A percentile compares a stretch with the other conserved stretches of the same genome.
Evolutionary conservation across 92 coral and sea anemone genomes (phyloP).

Genomic region (Zoanthus solanderi): DNA sequence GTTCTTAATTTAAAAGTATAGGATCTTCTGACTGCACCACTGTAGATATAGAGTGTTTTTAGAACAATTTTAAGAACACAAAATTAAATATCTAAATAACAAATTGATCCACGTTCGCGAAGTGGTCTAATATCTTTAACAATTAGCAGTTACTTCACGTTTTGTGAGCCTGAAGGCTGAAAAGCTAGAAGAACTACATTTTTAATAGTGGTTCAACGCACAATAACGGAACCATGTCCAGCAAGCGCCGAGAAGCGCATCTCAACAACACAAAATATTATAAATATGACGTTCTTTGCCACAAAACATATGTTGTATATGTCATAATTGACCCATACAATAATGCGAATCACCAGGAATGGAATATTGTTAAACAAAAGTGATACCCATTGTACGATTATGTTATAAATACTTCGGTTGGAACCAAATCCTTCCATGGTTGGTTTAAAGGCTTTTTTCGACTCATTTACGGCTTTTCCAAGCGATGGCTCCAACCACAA

Average conservation of each 20-base stretch:
- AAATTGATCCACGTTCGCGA: too few species aligned
- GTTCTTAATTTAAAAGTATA: too few species aligned
- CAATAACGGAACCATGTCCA: slow-evolving; percentile 16
- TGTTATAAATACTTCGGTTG: slow-evolving; percentile 39
- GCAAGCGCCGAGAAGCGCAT: slow-evolving; percentile 29
- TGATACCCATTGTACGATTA: slow-evolving; percentile 29
- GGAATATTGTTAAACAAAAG: slow-evolving; percentile 51
- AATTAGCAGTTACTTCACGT: too few species aligned
- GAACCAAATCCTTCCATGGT: slow-evolving; percentile 28
- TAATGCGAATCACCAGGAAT: slow-evolving; percentile 54
- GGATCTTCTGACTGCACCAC: too few species aligned
- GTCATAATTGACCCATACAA: slow-evolving; percentile 49
- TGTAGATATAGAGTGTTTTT: too few species aligned
- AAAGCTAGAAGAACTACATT: too few species aligned
- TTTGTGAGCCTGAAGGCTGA: too few species aligned
- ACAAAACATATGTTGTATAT: slow-evolving; percentile 55
- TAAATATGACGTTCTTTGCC: slow-evolving; percentile 48
- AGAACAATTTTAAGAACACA: too few species aligned
- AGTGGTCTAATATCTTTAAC: too few species aligned
- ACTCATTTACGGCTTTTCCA: slow-evolving; percentile 41
- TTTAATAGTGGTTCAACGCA: background rate
- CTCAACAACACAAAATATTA: slow-evolving; percentile 33
- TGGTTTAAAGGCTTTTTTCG: slow-evolving; percentile 19
- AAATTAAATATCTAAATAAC: too few species aligned
- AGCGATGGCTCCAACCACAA: slow-evolving; percentile 39